Evolutionary conservation across 2,888 invertebrate species (phyloP).

Genomic region (Empis stercorea): DNA sequence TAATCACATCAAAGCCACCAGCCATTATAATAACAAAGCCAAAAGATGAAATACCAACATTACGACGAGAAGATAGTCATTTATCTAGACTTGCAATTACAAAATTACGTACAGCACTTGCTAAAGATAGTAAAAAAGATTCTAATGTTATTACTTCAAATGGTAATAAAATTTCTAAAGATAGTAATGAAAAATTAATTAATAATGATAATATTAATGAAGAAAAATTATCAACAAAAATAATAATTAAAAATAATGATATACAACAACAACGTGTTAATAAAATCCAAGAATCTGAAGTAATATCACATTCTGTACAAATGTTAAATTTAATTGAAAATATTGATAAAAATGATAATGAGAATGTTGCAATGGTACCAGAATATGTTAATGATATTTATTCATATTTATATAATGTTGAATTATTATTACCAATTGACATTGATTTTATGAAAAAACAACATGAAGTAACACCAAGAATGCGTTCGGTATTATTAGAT

Average conservation of each 20-base stretch:
- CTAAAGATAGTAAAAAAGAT: constrained; percentile 11
- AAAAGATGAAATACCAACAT: constrained; percentile 8
- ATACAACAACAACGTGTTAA: background rate
- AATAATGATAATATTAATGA: too few species aligned
- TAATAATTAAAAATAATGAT: too few species aligned
- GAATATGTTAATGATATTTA: constrained; percentile 87
- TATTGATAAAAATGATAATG: constrained; percentile 60
- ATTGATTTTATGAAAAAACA: constrained; percentile 55
- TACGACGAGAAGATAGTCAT: constrained; percentile 32
- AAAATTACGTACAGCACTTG: constrained; percentile 27
- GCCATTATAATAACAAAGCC: constrained; percentile 9
- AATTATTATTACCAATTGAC: constrained; percentile 52
- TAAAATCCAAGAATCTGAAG: background rate
- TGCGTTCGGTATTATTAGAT: constrained; percentile 81
- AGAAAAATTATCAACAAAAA: too few species aligned
- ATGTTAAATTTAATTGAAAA: constrained; percentile 40
- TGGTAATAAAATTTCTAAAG: constrained; percentile 4
- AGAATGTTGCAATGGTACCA: constrained; percentile 66
- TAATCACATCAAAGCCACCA: constrained; percentile 1
- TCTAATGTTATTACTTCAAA: constrained; percentile 1
- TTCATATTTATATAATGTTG: constrained; percentile 62
- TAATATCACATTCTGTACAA: background rate
- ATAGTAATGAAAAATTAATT: too few species aligned
- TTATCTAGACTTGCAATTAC: constrained; percentile 27
- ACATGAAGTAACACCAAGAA: constrained; percentile 44